Evolutionary conservation across 2,888 invertebrate genomes (phyloP), one percentile per base, ranked within the genome.

Genomic region (Aphrophora alni): DNA sequence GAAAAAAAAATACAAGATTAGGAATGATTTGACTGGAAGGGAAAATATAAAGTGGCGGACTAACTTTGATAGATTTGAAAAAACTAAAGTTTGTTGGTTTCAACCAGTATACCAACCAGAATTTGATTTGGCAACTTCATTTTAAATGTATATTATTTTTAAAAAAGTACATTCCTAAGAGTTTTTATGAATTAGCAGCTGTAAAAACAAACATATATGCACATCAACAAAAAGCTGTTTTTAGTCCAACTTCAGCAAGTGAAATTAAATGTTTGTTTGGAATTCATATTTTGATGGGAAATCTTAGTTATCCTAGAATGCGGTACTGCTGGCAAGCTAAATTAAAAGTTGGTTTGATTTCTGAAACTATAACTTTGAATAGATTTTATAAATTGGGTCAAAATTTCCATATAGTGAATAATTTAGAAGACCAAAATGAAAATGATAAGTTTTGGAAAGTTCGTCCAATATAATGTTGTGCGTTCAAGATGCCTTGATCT

Each of bases 261-360:
- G 59, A 75, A 75, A 75, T n/a, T 75, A 38, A 21, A 28, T 10
- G 12, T 12, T 75, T 75, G 1, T 75, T 75, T 59, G 75, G 75
- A 51, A 75, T 75, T 51, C 75, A 75, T 27, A 38, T 59, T n/a
- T 25, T 75, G 27, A 75, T 75, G 59, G 26, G 51, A 75, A 75
- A 51, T 75, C 26, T 51, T 21, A n/a, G 27, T 12, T 51, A 51
- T 27, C 59, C 75, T 44, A 75, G 75, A 27, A 27, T 59, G 8
- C 8, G n/a, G 12, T 51, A 8, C n/a, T 75, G 25, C n/a, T 75
- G 59, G 75, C 44, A 75, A 21, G 25, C 38, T 25, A 75, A 51
- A 75, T 51, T 75, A 38, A 51, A 27, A n/a, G 27, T 75, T 75
- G 51, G n/a, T n/a, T n/a, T n/a, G n/a, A n/a, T n/a, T n/a, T n/a